Base-by-base conservation (phyloP, 2,797 vertebrate genomes). In the Myotis myotis region DNA sequence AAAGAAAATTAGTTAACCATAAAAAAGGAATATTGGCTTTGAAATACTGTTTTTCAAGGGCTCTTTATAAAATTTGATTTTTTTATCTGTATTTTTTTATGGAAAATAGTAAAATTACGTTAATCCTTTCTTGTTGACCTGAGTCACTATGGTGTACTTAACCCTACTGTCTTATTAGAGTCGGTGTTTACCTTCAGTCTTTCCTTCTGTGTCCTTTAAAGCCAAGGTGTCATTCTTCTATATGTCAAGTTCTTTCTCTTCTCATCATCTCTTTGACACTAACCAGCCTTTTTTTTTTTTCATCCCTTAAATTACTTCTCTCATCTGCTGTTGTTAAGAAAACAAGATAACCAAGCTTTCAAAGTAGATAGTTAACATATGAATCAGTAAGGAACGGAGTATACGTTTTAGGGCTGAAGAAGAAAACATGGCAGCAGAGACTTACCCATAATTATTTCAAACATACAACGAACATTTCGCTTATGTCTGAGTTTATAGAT, bases 321-420 rank as follows among this genome's bases (percentile, higher is more conserved):
- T 91, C 17, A 78, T n/a, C 41, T 85, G 20, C 22, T 41, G 3
- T 94, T 93, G 78, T 93, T 80, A 91, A 66, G 68, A 41, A 95
- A 95, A 93, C 13, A 72, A 89, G 71, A 33, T 41, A 91, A 72
- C 15, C 8, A 68, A 84, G 53, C 9, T 80, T 80, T 79, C 23
- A 0, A 28, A 93, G 66, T 49, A 81, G 25, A 41, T 9, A 51
- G n/a, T 81, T 76, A 55, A 91, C 87, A 38, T 51, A 66, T 28
- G 41, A 82, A 49, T 89, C 33, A 78, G 78, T 8, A 72, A 60
- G 17, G 6, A 89, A 82, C 8, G 51, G 28, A 87, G 10, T 90
- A 3, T 41, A 92, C 38, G 5, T 86, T 57, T 84, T 81, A 81
- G n/a, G 23, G 60, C 44, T 51, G 49, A 76, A 47, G n/a, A 36